Percentiles rank a stretch among this genome's conserved stretches.
Evolutionary conservation across 2,888 invertebrate species (phyloP).

Genomic region (Cantharis rustica): DNA sequence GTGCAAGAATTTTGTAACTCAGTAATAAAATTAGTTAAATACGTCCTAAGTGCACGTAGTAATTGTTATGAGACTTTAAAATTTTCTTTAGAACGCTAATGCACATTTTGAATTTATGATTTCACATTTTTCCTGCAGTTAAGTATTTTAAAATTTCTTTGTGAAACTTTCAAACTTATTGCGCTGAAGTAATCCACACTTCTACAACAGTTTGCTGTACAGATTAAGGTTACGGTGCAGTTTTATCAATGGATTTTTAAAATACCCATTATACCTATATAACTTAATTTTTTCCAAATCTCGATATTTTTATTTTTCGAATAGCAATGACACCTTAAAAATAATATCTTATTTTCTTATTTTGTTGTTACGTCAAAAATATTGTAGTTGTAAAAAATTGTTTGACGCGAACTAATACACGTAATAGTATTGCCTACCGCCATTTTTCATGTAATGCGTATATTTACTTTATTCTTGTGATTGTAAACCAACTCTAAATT

Average conservation of each 20-base stretch:
- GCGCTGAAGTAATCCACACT: not conserved
- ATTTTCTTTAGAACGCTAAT: not conserved
- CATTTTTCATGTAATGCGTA: not conserved
- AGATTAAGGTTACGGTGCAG: not conserved
- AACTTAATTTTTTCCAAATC: not conserved
- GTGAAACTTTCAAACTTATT: not conserved
- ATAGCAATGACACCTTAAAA: not conserved
- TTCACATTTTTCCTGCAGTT: not conserved
- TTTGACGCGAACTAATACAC: not conserved
- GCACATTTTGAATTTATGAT: not conserved
- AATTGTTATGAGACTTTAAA: not conserved
- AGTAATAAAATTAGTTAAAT: not conserved
- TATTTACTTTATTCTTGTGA: not conserved
- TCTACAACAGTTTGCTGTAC: not conserved
- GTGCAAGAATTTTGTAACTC: not conserved
- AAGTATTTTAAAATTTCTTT: not conserved
- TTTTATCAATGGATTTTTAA: not conserved
- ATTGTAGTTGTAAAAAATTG: not conserved
- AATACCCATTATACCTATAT: too few species aligned
- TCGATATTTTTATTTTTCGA: not conserved
- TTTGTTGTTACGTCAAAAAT: not conserved
- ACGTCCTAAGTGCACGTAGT: not conserved
- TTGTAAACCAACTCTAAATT: not conserved
- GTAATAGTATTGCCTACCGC: not conserved
- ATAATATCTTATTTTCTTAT: not conserved